Evolutionary conservation across 92 coral and sea anemone genomes (phyloP).

Genomic region (Siderastrea siderea): DNA sequence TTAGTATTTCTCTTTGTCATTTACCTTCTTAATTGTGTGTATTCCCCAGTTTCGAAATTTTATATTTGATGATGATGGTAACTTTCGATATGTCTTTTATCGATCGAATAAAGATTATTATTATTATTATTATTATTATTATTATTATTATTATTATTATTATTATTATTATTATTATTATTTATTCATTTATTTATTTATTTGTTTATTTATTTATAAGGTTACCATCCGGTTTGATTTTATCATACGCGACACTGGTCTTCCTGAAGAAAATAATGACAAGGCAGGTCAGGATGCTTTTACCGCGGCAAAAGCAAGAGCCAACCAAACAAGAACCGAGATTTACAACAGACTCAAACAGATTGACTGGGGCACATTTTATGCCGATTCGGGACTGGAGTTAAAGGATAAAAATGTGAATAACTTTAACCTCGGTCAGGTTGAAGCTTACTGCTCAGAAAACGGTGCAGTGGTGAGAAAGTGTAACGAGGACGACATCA

Average conservation of each 20-base stretch:
- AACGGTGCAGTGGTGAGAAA: slow-evolving; percentile 90
- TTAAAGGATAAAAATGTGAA: slow-evolving; percentile 22
- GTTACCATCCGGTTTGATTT: slow-evolving; percentile 63
- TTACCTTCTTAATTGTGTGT: too few relatives aligned
- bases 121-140: too few relatives aligned
- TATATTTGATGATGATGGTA: too few relatives aligned
- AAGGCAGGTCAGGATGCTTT: slow-evolving; percentile 55
- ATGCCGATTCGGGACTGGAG: slow-evolving; percentile 60
- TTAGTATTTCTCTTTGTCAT: too few relatives aligned
- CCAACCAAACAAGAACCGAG: slow-evolving; percentile 2
- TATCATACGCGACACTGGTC: slow-evolving; percentile 43
- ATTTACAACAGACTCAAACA: slow-evolving; percentile 9
- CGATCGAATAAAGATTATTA: too few relatives aligned
- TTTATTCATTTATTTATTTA: too few relatives aligned
- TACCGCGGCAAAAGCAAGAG: slow-evolving; percentile 16
- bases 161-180: too few relatives aligned
- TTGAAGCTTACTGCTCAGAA: too few relatives aligned
- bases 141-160: too few relatives aligned
- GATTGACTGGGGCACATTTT: slow-evolving; percentile 61
- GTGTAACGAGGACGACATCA: slow-evolving; percentile 49
- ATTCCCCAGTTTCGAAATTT: too few relatives aligned
- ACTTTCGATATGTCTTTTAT: too few relatives aligned
- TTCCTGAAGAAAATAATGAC: slow-evolving; percentile 73
- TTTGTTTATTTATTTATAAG: too few relatives aligned
- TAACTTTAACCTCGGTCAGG: slow-evolving; percentile 60